Percentiles rank a stretch among this genome's conserved stretches.
phyloP scores from a whole-genome alignment of 1,140 invertebrate genomes.

The Globodera ellingtonae region DNA sequence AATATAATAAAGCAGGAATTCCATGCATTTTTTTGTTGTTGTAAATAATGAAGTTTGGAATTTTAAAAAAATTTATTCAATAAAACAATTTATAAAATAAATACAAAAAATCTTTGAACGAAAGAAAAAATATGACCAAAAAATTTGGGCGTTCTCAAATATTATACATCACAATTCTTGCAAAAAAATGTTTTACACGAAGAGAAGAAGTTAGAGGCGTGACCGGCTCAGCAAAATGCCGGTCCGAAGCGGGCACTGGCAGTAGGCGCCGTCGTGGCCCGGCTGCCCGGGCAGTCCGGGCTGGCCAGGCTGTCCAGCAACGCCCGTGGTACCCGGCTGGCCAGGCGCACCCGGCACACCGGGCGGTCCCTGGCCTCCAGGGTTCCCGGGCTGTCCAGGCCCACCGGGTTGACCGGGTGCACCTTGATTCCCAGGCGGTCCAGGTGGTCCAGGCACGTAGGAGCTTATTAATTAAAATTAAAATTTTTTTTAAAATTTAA shows the following conservation, averaged over 20 bases:
- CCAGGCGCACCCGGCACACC: constrained; percentile 23
- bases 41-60: no score
- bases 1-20: no score
- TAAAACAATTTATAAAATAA: no score
- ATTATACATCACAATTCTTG: background rate
- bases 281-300: constrained; percentile 19
- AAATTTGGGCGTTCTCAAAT: background rate
- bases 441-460: constrained; percentile 25
- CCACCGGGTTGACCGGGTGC: constrained; percentile 19
- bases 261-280: constrained; percentile 29
- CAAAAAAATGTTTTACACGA: no score
- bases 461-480: background rate
- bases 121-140: background rate
- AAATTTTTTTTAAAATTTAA: background rate
- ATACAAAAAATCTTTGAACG: background rate
- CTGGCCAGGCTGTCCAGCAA: constrained; percentile 26
- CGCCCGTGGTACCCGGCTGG: constrained; percentile 15
- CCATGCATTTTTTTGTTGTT: no score
- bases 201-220: background rate
- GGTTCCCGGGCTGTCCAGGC: constrained; percentile 22
- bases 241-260: constrained; percentile 29
- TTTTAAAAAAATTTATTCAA: no score
- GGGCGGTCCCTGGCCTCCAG: constrained; percentile 11
- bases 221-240: constrained; percentile 30
- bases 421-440: constrained; percentile 34